Evolutionary conservation across 2,888 invertebrate genomes (phyloP), one percentile per base, ranked within the genome.

Genomic region (Nemotelus pantherinus): DNA sequence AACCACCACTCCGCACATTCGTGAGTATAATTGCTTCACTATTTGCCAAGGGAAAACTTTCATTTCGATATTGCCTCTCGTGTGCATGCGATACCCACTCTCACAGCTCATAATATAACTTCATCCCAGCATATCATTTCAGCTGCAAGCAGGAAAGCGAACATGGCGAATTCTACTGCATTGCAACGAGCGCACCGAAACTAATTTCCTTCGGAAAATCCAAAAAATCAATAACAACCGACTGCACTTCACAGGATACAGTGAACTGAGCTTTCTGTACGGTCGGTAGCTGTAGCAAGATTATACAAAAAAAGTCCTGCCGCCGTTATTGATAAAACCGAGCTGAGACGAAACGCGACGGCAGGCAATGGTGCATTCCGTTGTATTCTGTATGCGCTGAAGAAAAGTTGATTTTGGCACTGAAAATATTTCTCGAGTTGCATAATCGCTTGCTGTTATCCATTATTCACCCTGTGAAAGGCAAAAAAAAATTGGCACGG

Each of bases 101-200:
- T 41, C 4, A 41, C 39, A 63, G 63, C 63, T 43, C 43, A 63
- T 63, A 63, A 7, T 63, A 43, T 41, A 63, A 4, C 39, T 63
- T 6, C 63, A 39, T 63, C 2, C 43, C 63, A 39, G 63, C 63
- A 63, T 63, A 63, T 63, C 63, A 63, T 63, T 63, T 63, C 63
- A 25, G 9, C 4, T 63, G 39, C 63, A 63, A 41, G 41, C 39
- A 63, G 39, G 25, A 63, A 41, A 41, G 41, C 57, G 57, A 57
- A 3, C 63, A 63, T 63, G 39, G 63, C 43, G 63, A 63, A 63
- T 63, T 63, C 48, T 45, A 58, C 72, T 74, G 74, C 74, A 74
- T 74, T 74, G 74, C 68, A 68, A 74, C 74, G 63, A 74, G 74
- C 63, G 74, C 74, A 74, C 48, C 60, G 60, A 74, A 74, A 74